These are phyloP conservation scores for Drosophila koepferae DNA, from an alignment of 2,888 invertebrate species.

Conservation along the genomic window DNA sequence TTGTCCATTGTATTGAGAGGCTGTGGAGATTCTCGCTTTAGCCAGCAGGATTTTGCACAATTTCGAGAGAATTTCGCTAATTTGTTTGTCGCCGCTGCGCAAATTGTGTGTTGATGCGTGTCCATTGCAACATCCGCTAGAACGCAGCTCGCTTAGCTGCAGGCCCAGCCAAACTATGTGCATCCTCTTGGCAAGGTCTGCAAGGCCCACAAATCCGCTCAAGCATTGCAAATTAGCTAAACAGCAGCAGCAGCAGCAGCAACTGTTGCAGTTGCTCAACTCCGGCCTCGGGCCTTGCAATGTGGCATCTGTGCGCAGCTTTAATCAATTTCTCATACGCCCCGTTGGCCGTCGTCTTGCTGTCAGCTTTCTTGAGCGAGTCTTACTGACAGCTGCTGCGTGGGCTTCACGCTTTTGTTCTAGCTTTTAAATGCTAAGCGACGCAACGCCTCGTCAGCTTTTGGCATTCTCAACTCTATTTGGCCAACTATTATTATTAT, in stretches of 20 bases:
- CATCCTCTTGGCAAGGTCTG: conserved; percentile 62
- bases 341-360: conserved; percentile 47
- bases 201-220: conserved; percentile 69
- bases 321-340: conserved; percentile 61
- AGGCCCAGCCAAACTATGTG: conserved; percentile 23
- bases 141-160: conserved; percentile 16
- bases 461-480: conserved; percentile 64
- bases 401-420: conserved; percentile 69
- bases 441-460: conserved; percentile 69
- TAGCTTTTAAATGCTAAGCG: conserved; percentile 56
- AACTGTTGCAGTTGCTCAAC: conserved; percentile 42
- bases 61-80: conserved; percentile 13
- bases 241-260: conserved; percentile 27
- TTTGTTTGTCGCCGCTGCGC: conserved; percentile 15
- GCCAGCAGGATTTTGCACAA: conserved; percentile 33
- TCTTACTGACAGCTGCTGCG: conserved; percentile 66
- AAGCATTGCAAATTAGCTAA: conserved; percentile 71
- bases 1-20: conserved; percentile 10
- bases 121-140: conserved; percentile 52
- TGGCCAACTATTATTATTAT: conserved; percentile 58
- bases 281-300: conserved; percentile 5
- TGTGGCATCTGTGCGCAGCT: conserved; percentile 38
- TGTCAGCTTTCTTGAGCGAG: conserved; percentile 64
- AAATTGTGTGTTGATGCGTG: conserved; percentile 7
- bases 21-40: conserved; percentile 9